phyloP scores from a whole-genome alignment of 2,113 vertebrate species.

The Halichoeres trimaculatus region DNA sequence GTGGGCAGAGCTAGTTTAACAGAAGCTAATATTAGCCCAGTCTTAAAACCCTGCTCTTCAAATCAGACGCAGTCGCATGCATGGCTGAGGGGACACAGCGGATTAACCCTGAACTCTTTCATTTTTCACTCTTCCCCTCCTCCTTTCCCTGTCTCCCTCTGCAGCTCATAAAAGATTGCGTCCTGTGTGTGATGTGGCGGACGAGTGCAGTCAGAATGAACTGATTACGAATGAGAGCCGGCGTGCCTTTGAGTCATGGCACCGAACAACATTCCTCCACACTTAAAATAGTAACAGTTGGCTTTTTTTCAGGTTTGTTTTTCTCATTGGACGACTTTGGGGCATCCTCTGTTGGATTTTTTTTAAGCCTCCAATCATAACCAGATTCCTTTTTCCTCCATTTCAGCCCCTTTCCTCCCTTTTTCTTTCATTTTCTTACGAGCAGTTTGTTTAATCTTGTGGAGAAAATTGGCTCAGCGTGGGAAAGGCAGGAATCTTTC shows the following conservation, averaged over 20 bases:
- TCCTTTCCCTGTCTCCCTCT: conserved; percentile 50
- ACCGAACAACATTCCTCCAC: conserved; percentile 80
- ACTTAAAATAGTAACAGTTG: conserved; percentile 85
- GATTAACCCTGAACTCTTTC: conserved; percentile 73
- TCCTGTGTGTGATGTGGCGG: conserved; percentile 83
- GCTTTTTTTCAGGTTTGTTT: conserved; percentile 79
- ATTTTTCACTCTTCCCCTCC: conserved; percentile 69
- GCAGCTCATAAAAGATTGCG: conserved; percentile 76
- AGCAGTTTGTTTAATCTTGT: conserved; percentile 81
- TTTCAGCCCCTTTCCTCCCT: neutral
- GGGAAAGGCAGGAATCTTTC: conserved; percentile 79
- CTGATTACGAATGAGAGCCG: conserved; percentile 83
- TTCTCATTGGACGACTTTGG: conserved; percentile 78
- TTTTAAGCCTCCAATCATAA: conserved; percentile 79
- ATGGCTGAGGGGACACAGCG: conserved; percentile 49
- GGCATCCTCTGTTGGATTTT: conserved; percentile 78
- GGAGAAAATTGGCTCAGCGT: conserved; percentile 83
- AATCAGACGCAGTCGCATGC: conserved; percentile 58
- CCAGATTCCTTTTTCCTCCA: conserved; percentile 69
- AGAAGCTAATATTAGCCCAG: conserved; percentile 63
- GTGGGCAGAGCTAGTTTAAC: conserved; percentile 40
- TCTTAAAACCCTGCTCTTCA: conserved; percentile 26
- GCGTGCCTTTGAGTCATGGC: conserved; percentile 82
- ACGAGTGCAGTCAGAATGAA: conserved; percentile 82
- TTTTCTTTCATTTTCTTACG: conserved; percentile 71